Evolutionary conservation across 2,888 invertebrate genomes (phyloP).

Genomic region (Rotaria magnacalcarata): DNA sequence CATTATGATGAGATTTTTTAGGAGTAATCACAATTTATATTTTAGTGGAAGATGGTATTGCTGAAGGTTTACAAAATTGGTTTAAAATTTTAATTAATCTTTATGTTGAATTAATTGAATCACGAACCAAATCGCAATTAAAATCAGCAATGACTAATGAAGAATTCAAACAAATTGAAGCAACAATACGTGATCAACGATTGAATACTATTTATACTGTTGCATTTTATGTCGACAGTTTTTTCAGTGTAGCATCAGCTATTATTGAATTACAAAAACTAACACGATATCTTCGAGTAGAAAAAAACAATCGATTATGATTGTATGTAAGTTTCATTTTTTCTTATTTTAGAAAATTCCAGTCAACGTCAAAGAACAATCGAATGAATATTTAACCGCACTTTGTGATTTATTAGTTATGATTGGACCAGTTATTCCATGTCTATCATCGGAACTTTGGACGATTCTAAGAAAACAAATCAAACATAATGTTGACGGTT

Average conservation of each 20-base stretch:
- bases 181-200: neutral
- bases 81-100: neutral
- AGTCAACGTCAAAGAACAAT: neutral
- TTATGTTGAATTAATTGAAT: neutral
- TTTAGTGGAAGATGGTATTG: conserved; percentile 28
- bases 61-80: conserved; percentile 19
- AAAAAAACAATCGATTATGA: neutral
- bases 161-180: conserved; percentile 15
- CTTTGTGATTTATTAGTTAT: conserved; percentile 19
- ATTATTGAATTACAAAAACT: conserved; percentile 25
- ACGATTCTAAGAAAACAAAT: neutral
- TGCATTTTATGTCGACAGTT: conserved; percentile 8
- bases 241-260: conserved; percentile 31
- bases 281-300: conserved; percentile 15
- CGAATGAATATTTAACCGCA: neutral
- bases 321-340: neutral
- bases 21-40: neutral
- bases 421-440: conserved; percentile 3
- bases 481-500: neutral
- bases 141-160: neutral
- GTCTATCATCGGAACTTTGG: neutral
- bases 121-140: neutral
- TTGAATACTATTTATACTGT: conserved; percentile 9
- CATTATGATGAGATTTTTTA: too few species aligned
- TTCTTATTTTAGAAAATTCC: neutral